Conservation (phyloP, 1,140 invertebrate species). For the Macrocentrus cingulum region DNA sequence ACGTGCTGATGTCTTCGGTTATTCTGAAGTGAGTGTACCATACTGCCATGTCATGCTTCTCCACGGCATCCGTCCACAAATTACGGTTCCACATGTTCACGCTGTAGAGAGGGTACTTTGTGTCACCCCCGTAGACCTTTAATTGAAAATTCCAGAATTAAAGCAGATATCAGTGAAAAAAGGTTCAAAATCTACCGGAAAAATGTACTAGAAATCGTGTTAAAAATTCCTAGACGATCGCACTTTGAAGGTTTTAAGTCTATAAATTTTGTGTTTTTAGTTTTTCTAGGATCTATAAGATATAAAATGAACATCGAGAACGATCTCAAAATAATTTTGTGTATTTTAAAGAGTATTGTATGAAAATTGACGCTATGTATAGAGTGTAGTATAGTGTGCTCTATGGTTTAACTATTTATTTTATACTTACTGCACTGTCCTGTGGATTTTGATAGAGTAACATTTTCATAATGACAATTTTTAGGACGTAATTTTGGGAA, state of each 20-base stretch:
- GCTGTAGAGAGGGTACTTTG: conserved; percentile 2
- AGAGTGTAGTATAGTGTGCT: too few species aligned
- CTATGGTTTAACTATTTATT: background rate
- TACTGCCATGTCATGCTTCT: conserved; percentile 11
- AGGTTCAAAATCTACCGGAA: too few species aligned
- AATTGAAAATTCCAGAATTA: background rate
- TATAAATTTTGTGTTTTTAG: too few species aligned
- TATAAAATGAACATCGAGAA: too few species aligned
- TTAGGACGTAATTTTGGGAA: background rate
- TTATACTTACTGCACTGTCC: conserved; percentile 14
- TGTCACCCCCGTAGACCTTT: background rate
- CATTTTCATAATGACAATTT: conserved; percentile 1
- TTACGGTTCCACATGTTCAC: conserved; percentile 10
- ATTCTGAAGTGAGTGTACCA: conserved; percentile 10
- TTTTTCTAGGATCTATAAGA: too few species aligned
- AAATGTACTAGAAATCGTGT: too few species aligned
- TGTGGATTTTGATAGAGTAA: background rate
- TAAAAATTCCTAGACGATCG: too few species aligned
- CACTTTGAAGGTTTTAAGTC: too few species aligned
- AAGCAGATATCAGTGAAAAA: too few species aligned
- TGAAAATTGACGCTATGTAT: too few species aligned
- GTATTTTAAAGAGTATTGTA: too few species aligned
- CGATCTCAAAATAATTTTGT: too few species aligned
- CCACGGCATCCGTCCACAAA: background rate
- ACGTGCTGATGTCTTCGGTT: background rate